A percentile compares a stretch with the other conserved stretches of the same genome.
phyloP scores from a whole-genome alignment of 2,888 invertebrate genomes.

The Habrosyne pyritoides region DNA sequence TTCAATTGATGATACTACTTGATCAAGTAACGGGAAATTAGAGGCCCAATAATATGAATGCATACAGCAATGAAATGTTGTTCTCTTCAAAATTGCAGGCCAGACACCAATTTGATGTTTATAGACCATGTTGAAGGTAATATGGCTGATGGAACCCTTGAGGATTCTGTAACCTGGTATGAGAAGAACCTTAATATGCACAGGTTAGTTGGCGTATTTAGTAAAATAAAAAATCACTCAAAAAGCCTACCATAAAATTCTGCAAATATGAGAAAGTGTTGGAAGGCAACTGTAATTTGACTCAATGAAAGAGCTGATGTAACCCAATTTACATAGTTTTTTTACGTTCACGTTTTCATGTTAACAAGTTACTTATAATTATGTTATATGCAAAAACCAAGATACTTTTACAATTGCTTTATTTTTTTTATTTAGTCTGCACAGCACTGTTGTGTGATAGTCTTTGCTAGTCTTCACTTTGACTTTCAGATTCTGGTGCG shows the following conservation, averaged over 20 bases:
- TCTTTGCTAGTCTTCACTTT: slow-evolving; percentile 1
- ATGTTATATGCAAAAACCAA: no score
- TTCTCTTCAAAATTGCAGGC: slow-evolving; percentile 80
- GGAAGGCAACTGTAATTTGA: no score
- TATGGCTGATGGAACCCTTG: slow-evolving; percentile 95
- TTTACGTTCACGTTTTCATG: no score
- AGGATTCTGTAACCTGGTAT: slow-evolving; percentile 93
- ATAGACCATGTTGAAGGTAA: slow-evolving; percentile 99
- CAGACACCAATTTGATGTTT: slow-evolving; percentile 88
- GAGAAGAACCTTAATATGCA: slow-evolving; percentile 85
- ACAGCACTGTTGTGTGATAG: not conserved
- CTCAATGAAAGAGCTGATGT: no score
- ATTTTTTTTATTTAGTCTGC: no score
- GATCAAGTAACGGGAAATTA: not conserved
- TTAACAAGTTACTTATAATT: no score
- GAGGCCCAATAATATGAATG: no score
- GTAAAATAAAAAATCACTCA: not conserved
- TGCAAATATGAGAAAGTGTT: not conserved
- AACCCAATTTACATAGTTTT: no score
- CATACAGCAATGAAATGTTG: no score
- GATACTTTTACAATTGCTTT: no score
- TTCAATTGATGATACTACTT: not conserved
- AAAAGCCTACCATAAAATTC: not conserved
- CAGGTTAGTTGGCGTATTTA: slow-evolving; percentile 51
- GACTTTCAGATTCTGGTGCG: slow-evolving; percentile 94